Base-by-base conservation (phyloP, 2,113 vertebrate genomes). In the Oxygymnocypris stewartii region DNA sequence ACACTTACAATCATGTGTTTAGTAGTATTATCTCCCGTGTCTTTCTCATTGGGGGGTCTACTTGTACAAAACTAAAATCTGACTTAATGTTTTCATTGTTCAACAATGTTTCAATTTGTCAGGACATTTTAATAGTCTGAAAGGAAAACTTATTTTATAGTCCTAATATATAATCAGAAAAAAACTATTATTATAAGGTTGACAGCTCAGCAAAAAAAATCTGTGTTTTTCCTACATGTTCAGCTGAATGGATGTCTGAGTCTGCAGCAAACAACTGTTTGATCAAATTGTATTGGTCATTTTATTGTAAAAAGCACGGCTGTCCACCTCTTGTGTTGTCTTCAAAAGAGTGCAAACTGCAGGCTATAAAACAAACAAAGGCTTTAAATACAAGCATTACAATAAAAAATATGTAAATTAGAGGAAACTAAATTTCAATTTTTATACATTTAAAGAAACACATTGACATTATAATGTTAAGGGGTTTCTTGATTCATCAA, bases 121-220 rank as follows among this genome's bases (percentile, higher is more conserved):
- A 23, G 18, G 54, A 57, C 54, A 57, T 57, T 57, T 57, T 57
- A 57, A 57, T 57, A 54, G 51, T 6, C 16, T 18, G 16, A 54
- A 54, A 54, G 51, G 20, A 54, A 51, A 51, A 54, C 23, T 73
- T 40, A 40, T 42, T 20, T 44, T 12, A 16, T 67, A 47, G 28
- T 61, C 63, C 63, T 11, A 14, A 4, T 84, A 83, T 88, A 91
- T 89, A 88, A 69, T 59, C 13, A 4, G 13, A 16, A 88, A 85
- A 74, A 82, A 85, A 88, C 25, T 74, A 89, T 87, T 90, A 75
- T 87, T 85, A 82, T 69, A 84, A 88, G 78, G 79, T 82, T 31
- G 67, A 73, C 69, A 84, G 88, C 87, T 91, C 90, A 42, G 78
- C n/a, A 89, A 91, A 90, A 89, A 91, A 91, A 89, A 87, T 51